Evolutionary conservation across 2,888 invertebrate species (phyloP).

Genomic region (Nycteola revayana): DNA sequence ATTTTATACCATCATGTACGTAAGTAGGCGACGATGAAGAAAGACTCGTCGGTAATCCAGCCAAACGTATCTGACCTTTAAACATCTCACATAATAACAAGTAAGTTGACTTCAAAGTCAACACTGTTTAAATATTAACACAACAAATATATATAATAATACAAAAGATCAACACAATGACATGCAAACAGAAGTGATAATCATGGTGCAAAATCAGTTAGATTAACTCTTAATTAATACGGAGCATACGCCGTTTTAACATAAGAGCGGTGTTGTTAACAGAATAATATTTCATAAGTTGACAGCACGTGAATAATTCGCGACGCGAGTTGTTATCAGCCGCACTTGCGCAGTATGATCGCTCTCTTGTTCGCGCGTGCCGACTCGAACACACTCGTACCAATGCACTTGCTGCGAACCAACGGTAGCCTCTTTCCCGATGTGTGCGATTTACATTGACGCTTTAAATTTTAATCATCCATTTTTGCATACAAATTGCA

Average conservation of each 20-base stretch:
- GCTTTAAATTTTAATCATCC: slow-evolving; percentile 33
- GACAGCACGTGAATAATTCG: slow-evolving; percentile 76
- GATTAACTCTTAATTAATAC: slow-evolving; percentile 46
- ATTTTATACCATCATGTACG: slow-evolving; percentile 1
- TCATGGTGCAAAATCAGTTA: slow-evolving; percentile 19
- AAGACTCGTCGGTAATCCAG: slow-evolving; percentile 12
- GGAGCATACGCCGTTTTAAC: slow-evolving; percentile 49
- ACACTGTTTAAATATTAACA: too few relatives aligned
- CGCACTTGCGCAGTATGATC: slow-evolving; percentile 68
- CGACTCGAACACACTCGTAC: slow-evolving; percentile 46
- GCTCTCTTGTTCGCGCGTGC: slow-evolving; percentile 64
- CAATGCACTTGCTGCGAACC: slow-evolving; percentile 28
- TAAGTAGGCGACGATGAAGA: slow-evolving; percentile 7
- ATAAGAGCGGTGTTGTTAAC: slow-evolving; percentile 57
- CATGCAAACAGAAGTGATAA: not conserved
- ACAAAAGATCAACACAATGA: too few relatives aligned
- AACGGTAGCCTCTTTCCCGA: slow-evolving; percentile 24
- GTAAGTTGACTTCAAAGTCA: too few relatives aligned
- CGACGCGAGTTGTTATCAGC: slow-evolving; percentile 65
- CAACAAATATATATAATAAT: too few relatives aligned
- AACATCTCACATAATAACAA: too few relatives aligned
- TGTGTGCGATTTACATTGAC: slow-evolving; percentile 49
- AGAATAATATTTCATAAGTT: slow-evolving; percentile 73
- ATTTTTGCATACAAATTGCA: slow-evolving; percentile 14
- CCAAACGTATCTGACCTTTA: slow-evolving; percentile 12